These are phyloP conservation scores for Nanorana parkeri DNA, from an alignment of 2,113 vertebrate species.

Conservation along the genomic window DNA sequence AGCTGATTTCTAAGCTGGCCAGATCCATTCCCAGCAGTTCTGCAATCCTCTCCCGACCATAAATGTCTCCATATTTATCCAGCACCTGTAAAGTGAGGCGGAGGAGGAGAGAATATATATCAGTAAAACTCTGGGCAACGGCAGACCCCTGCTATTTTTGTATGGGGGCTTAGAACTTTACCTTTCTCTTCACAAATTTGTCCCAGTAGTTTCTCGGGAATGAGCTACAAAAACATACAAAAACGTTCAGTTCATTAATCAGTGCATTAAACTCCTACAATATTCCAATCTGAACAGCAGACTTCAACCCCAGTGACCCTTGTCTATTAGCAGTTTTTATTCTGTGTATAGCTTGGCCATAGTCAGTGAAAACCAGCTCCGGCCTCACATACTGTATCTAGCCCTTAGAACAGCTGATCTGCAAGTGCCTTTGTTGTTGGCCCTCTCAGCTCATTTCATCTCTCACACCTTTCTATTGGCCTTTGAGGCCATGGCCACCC, in stretches of 20 bases:
- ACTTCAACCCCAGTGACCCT: no score
- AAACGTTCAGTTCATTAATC: not conserved
- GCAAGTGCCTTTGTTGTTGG: no score
- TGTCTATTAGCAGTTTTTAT: no score
- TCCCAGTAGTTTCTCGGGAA: conserved; percentile 97
- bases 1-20: conserved; percentile 85
- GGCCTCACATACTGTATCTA: no score
- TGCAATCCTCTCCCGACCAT: conserved; percentile 88
- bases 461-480: no score
- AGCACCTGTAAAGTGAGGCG: conserved; percentile 74
- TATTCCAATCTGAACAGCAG: no score
- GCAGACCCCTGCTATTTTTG: not conserved
- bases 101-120: not conserved
- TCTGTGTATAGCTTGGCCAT: no score
- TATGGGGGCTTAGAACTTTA: conserved; percentile 59
- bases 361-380: no score
- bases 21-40: conserved; percentile 91
- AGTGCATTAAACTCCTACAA: no score
- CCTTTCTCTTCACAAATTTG: conserved; percentile 95
- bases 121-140: not conserved
- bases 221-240: conserved; percentile 66
- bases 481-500: no score
- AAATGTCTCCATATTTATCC: conserved; percentile 94
- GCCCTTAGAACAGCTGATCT: no score
- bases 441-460: no score